phyloP scores from a whole-genome alignment of 2,113 vertebrate genomes.

The Sinocyclocheilus anshuiensis region DNA sequence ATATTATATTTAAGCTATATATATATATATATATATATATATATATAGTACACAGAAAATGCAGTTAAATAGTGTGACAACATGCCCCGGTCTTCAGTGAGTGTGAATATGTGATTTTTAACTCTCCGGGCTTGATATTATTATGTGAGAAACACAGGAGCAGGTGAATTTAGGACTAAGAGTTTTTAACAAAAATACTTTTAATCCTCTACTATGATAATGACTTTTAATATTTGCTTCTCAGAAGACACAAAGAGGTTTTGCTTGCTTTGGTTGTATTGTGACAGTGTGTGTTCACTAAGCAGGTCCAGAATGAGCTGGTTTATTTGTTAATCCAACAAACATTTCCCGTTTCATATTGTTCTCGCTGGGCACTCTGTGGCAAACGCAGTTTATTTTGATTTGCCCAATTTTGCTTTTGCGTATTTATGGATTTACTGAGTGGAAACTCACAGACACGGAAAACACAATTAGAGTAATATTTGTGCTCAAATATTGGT shows the following conservation, averaged over 20 bases:
- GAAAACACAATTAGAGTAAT: slow-evolving; percentile 61
- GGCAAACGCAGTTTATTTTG: slow-evolving; percentile 29
- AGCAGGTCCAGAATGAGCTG: slow-evolving; percentile 2
- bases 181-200: neutral
- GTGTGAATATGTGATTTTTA: neutral
- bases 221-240: slow-evolving; percentile 12
- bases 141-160: neutral
- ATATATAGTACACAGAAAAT: too few species aligned
- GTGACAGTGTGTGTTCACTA: neutral
- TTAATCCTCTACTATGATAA: neutral
- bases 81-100: neutral
- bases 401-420: slow-evolving; percentile 24
- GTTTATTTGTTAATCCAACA: slow-evolving; percentile 37
- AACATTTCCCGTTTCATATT: slow-evolving; percentile 12
- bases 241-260: slow-evolving; percentile 2
- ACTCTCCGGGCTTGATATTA: neutral
- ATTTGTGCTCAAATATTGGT: slow-evolving; percentile 65
- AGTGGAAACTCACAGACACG: slow-evolving; percentile 50
- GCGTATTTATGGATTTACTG: slow-evolving; percentile 22
- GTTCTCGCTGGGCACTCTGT: neutral
- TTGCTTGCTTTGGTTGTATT: neutral
- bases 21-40: too few species aligned
- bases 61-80: neutral
- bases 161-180: neutral
- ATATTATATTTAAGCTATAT: too few species aligned